Evolutionary conservation across 2,888 invertebrate species (phyloP).

Genomic region (Lasioglossum villosulum): DNA sequence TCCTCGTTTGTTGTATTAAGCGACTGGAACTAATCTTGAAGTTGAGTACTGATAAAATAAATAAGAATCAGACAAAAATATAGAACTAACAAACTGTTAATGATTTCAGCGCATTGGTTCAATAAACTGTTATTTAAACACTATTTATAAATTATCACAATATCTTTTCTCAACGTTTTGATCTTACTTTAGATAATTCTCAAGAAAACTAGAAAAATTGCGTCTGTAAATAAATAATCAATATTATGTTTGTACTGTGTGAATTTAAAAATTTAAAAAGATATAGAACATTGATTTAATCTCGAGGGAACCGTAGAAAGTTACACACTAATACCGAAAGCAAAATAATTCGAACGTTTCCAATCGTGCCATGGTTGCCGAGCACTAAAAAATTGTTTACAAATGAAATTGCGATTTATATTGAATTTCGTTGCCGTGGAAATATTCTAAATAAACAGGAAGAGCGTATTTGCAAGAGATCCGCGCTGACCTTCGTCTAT

Average conservation of each 20-base stretch:
- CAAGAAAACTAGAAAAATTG: too few species aligned
- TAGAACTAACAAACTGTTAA: too few species aligned
- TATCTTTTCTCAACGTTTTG: too few species aligned
- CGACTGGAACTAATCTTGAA: too few species aligned
- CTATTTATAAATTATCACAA: too few species aligned
- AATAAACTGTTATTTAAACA: too few species aligned
- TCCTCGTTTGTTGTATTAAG: neutral
- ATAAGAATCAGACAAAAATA: neutral
- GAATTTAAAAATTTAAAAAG: too few species aligned
- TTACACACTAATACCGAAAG: neutral
- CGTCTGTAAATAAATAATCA: too few species aligned
- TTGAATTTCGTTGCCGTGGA: neutral
- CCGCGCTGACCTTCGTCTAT: neutral
- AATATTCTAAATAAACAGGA: neutral
- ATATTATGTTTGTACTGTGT: too few species aligned
- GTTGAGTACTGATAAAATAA: neutral
- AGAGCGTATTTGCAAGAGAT: neutral
- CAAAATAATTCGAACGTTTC: neutral
- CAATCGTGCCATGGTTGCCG: neutral
- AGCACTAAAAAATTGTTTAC: neutral
- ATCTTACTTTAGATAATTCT: too few species aligned
- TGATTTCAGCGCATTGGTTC: too few species aligned
- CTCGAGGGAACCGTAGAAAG: neutral
- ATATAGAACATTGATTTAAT: neutral
- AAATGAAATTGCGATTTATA: neutral